A percentile compares a stretch with the other conserved stretches of the same genome.
phyloP scores from a whole-genome alignment of 2,888 invertebrate species.

The Cheilosia grossa region DNA sequence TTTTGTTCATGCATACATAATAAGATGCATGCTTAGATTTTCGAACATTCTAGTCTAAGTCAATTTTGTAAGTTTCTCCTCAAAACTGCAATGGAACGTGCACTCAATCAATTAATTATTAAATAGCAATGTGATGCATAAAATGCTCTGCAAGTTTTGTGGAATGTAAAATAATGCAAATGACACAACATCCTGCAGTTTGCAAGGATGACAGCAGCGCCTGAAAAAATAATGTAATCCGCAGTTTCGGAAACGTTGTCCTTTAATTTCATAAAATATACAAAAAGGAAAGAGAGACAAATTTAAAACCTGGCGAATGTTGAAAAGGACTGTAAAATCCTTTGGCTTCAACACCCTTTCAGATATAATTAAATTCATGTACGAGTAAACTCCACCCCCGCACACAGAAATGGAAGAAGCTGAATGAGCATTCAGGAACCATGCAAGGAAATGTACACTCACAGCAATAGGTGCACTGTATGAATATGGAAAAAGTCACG shows the following conservation, averaged over 20 bases:
- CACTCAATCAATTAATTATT: constrained; percentile 30
- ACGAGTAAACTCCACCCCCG: constrained; percentile 30
- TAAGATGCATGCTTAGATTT: constrained; percentile 8
- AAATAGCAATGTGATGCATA: constrained; percentile 12
- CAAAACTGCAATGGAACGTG: background rate
- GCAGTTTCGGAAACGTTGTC: constrained; percentile 42
- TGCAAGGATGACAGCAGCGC: constrained; percentile 10
- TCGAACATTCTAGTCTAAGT: background rate
- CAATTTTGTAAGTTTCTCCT: background rate
- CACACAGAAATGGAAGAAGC: constrained; percentile 21
- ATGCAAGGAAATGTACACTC: constrained; percentile 50
- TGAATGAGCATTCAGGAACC: constrained; percentile 59
- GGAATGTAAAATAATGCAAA: constrained; percentile 39
- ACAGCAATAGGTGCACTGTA: constrained; percentile 44
- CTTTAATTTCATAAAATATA: constrained; percentile 19
- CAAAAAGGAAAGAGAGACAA: background rate
- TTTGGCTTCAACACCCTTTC: constrained; percentile 58
- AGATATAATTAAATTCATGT: constrained; percentile 59
- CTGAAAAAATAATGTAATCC: constrained; percentile 38
- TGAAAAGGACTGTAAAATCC: constrained; percentile 21
- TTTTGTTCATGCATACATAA: background rate
- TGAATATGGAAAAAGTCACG: constrained; percentile 62
- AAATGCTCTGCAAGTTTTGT: constrained; percentile 29
- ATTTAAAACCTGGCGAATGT: constrained; percentile 1
- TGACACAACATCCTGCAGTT: constrained; percentile 15